Evolutionary conservation across 2,797 vertebrate species (phyloP).

Genomic region (Ispidina picta): DNA sequence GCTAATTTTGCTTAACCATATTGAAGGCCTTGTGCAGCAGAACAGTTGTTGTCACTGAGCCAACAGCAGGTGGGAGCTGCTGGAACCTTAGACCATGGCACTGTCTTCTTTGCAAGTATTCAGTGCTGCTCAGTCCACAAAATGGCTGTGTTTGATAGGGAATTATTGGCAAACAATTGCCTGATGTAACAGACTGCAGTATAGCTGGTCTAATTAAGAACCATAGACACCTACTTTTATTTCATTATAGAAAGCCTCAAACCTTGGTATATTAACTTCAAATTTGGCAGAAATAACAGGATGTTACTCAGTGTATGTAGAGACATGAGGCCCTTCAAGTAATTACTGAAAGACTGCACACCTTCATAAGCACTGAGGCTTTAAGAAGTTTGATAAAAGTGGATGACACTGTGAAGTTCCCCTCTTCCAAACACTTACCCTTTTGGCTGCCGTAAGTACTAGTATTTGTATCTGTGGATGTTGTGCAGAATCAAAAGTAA

Average conservation of each 20-base stretch:
- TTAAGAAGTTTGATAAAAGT: not conserved
- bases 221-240: not conserved
- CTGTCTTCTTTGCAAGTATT: not conserved
- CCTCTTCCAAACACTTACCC: not conserved
- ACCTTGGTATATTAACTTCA: not conserved
- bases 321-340: not conserved
- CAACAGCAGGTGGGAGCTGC: not conserved
- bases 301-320: accelerated
- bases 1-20: not conserved
- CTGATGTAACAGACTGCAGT: not conserved
- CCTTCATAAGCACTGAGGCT: not conserved
- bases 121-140: not conserved
- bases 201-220: not conserved
- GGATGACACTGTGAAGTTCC: not conserved
- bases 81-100: not conserved
- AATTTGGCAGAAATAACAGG: not conserved
- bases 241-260: not conserved
- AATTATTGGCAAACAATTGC: not conserved
- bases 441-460: not conserved
- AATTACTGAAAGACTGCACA: not conserved
- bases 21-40: not conserved
- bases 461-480: not conserved
- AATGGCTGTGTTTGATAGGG: not conserved
- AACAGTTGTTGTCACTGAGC: not conserved
- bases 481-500: not conserved